phyloP scores from a whole-genome alignment of 2,797 vertebrate species.

The Sebastes hubbsi region DNA sequence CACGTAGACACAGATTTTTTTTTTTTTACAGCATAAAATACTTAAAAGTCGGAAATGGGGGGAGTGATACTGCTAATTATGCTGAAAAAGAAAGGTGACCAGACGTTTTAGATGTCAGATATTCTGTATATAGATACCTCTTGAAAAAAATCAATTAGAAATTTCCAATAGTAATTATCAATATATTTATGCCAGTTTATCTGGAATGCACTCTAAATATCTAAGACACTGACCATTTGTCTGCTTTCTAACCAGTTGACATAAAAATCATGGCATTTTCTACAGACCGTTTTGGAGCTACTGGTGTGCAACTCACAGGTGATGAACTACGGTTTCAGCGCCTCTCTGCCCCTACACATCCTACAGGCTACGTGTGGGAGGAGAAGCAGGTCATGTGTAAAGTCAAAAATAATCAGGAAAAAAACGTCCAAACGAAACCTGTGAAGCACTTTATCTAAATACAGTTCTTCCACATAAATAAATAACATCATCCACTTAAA shows the following conservation, averaged over 20 bases:
- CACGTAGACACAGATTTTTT: background rate
- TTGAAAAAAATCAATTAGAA: no score
- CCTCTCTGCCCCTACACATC: constrained; percentile 92
- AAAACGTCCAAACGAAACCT: constrained; percentile 78
- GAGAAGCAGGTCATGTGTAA: constrained; percentile 92
- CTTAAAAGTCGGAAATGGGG: background rate
- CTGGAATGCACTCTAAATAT: background rate
- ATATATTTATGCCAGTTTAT: no score
- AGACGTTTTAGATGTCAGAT: no score
- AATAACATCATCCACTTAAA: constrained; percentile 22
- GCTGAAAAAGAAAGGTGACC: background rate
- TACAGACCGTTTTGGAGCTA: constrained; percentile 76
- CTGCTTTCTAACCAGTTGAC: background rate
- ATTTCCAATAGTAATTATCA: no score
- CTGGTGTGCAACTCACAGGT: constrained; percentile 90
- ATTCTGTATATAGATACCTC: no score
- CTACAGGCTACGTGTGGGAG: constrained; percentile 89
- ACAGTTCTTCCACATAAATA: constrained; percentile 45
- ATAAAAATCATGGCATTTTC: constrained; percentile 30
- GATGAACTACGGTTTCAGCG: constrained; percentile 90
- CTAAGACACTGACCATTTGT: background rate
- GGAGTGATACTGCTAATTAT: background rate
- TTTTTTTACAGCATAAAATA: background rate
- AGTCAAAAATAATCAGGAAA: constrained; percentile 83
- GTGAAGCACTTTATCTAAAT: constrained; percentile 61